phyloP scores from a whole-genome alignment of 2,888 invertebrate genomes.

The Mellilla xanthometata region DNA sequence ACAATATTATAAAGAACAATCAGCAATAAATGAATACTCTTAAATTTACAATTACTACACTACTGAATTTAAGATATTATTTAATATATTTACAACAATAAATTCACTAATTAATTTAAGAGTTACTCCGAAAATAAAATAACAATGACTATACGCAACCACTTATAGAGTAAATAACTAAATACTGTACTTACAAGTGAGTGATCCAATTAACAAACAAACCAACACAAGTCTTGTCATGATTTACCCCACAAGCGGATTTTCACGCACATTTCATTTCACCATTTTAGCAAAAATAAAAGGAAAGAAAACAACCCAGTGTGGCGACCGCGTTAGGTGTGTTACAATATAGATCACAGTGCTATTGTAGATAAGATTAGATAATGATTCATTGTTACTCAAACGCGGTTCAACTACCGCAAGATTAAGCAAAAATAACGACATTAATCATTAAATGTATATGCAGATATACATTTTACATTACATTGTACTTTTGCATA shows the following conservation, averaged over 20 bases:
- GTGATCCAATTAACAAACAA: constrained; percentile 20
- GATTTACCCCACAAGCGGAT: constrained; percentile 19
- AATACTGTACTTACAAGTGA: constrained; percentile 50
- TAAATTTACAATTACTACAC: too few relatives aligned
- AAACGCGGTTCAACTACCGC: constrained; percentile 28
- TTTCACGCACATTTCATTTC: constrained; percentile 27
- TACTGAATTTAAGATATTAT: too few relatives aligned
- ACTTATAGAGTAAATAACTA: not conserved
- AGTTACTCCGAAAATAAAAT: too few relatives aligned
- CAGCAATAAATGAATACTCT: too few relatives aligned
- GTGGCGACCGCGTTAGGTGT: constrained; percentile 42
- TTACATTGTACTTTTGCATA: too few relatives aligned
- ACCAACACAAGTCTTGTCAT: constrained; percentile 37
- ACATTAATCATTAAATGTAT: not conserved
- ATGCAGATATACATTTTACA: too few relatives aligned
- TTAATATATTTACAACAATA: too few relatives aligned
- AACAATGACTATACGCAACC: too few relatives aligned
- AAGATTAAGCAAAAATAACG: constrained; percentile 6
- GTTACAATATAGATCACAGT: constrained; percentile 49
- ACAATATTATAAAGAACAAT: too few relatives aligned
- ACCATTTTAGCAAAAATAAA: constrained; percentile 35
- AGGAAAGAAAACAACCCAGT: constrained; percentile 34
- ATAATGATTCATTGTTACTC: constrained; percentile 52
- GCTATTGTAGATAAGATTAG: constrained; percentile 57
- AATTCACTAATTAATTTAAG: too few relatives aligned